A percentile compares a stretch with the other conserved stretches of the same genome.
phyloP scores from a whole-genome alignment of 1,140 invertebrate genomes.

The Hyles vespertilio region DNA sequence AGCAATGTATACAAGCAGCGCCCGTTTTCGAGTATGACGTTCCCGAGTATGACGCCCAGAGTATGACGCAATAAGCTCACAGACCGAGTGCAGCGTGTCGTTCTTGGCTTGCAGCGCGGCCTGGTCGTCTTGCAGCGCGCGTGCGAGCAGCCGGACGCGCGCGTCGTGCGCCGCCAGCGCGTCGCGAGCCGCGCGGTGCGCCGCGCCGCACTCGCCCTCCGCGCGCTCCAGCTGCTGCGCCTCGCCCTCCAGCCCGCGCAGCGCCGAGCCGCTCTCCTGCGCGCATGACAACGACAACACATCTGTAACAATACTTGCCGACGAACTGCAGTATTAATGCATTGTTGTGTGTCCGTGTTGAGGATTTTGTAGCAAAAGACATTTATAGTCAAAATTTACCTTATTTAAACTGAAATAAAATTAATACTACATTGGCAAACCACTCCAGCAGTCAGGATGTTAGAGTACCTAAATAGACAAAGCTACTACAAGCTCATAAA shows the following conservation, averaged over 20 bases:
- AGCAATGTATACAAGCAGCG: too few species aligned
- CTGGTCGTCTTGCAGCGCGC: constrained; percentile 84
- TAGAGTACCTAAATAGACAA: too few species aligned
- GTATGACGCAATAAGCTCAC: not conserved
- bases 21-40: too few species aligned
- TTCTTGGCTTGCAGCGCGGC: constrained; percentile 80
- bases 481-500: too few species aligned
- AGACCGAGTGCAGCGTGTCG: constrained; percentile 80
- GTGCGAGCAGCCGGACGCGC: constrained; percentile 81
- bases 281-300: not conserved
- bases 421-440: too few species aligned
- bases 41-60: too few species aligned
- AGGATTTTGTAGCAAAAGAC: too few species aligned
- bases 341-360: too few species aligned
- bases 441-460: too few species aligned
- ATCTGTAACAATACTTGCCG: not conserved
- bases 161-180: constrained; percentile 83
- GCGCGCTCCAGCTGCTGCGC: constrained; percentile 81
- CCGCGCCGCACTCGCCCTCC: constrained; percentile 81
- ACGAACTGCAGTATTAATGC: too few species aligned
- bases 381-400: too few species aligned
- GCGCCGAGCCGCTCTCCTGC: constrained; percentile 81
- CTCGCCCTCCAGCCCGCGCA: constrained; percentile 81
- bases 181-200: constrained; percentile 81
- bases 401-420: too few species aligned